A percentile compares a stretch with the other conserved stretches of the same genome.
Conservation (phyloP, 2,888 invertebrate genomes). For the Ariolimax columbianus region DNA sequence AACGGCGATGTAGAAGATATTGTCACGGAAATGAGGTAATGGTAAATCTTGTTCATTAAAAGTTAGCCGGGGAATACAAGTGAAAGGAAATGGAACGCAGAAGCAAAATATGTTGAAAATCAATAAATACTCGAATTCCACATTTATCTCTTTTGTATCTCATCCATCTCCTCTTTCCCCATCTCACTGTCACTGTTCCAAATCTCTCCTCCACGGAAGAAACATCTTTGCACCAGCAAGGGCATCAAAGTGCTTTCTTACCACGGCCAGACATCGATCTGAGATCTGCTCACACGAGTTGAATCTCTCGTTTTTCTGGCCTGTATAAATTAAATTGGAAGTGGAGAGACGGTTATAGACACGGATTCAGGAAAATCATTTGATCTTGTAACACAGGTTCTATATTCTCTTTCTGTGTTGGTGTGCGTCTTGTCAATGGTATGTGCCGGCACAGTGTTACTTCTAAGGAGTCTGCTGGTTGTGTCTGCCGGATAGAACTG, state of each 20-base stretch:
- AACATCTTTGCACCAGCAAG: not conserved
- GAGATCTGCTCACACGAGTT: constrained; percentile 14
- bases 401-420: not conserved
- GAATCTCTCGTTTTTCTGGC: not conserved
- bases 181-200: not conserved
- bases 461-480: not conserved
- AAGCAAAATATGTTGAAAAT: too few species aligned
- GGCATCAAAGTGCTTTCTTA: not conserved
- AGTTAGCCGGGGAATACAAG: too few species aligned
- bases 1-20: too few species aligned
- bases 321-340: not conserved
- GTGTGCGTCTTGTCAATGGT: not conserved
- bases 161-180: not conserved
- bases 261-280: not conserved
- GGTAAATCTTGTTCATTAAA: too few species aligned
- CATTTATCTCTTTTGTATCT: not conserved
- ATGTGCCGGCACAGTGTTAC: not conserved
- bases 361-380: not conserved
- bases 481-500: too few species aligned
- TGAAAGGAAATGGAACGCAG: too few species aligned
- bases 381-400: not conserved
- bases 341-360: not conserved
- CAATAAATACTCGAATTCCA: not conserved
- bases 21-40: too few species aligned
- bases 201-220: not conserved